Conservation (phyloP, 2,888 invertebrate genomes). For the Anoncus sp. region DNA sequence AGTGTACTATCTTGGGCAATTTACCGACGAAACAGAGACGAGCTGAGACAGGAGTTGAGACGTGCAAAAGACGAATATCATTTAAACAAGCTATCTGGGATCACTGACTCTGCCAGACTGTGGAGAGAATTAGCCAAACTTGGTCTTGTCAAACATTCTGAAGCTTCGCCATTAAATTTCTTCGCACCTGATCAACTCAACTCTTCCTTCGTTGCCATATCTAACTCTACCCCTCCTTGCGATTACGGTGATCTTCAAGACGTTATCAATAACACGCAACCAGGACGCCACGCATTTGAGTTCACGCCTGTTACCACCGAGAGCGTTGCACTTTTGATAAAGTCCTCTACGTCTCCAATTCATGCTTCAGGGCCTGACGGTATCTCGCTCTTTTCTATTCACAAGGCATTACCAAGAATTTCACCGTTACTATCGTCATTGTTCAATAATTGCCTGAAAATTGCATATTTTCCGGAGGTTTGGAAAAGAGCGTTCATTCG, state of each 20-base stretch:
- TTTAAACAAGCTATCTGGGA: background rate
- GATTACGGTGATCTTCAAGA: background rate
- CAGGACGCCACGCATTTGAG: background rate
- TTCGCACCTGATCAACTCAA: background rate
- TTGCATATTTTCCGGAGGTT: background rate
- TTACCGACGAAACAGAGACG: background rate
- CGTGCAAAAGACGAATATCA: background rate
- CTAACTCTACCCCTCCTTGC: background rate
- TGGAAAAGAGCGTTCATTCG: background rate
- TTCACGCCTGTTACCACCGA: background rate
- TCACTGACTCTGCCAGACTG: background rate
- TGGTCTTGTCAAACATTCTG: background rate
- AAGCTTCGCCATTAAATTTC: background rate
- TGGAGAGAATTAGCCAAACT: background rate
- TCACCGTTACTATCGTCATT: background rate
- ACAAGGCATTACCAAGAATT: background rate
- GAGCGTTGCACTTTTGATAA: background rate
- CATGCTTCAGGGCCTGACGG: slow-evolving; percentile 1
- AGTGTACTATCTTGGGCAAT: background rate
- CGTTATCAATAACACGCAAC: background rate
- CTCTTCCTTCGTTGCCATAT: background rate
- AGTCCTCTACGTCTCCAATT: background rate
- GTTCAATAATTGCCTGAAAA: background rate
- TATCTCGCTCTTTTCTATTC: background rate
- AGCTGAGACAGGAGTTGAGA: background rate